Evolutionary conservation across 2,113 vertebrate species (phyloP).

Genomic region (Notarius lentiginosus): DNA sequence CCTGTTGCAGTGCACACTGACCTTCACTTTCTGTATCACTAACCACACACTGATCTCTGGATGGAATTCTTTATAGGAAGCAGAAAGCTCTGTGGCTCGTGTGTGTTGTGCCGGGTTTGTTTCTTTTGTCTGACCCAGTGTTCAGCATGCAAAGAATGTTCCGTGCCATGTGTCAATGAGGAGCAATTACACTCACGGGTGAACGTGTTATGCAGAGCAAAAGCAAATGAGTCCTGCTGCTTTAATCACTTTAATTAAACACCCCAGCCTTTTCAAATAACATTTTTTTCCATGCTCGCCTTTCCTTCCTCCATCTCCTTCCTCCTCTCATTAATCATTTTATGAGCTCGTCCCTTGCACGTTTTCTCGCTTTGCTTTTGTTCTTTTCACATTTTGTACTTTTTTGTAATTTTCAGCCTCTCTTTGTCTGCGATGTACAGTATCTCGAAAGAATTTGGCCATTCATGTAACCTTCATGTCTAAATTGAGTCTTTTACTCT

Average conservation of each 20-base stretch:
- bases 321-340: constrained; percentile 47
- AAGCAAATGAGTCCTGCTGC: constrained; percentile 48
- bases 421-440: background rate
- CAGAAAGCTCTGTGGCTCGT: constrained; percentile 31
- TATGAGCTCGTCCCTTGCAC: background rate
- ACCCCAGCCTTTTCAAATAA: constrained; percentile 23
- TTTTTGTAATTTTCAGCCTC: constrained; percentile 2
- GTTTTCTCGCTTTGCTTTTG: background rate
- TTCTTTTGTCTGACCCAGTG: constrained; percentile 21
- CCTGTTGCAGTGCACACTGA: background rate
- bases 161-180: constrained; percentile 55
- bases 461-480: background rate
- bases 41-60: constrained; percentile 13
- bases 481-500: background rate
- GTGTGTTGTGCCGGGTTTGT: constrained; percentile 36
- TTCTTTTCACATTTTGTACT: constrained; percentile 40
- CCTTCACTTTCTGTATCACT: constrained; percentile 24
- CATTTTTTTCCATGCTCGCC: background rate
- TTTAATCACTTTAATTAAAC: constrained; percentile 60
- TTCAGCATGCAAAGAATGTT: constrained; percentile 52
- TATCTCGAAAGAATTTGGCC: background rate
- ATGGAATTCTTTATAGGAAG: constrained; percentile 43
- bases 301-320: constrained; percentile 25
- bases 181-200: constrained; percentile 56
- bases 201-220: constrained; percentile 53